phyloP scores from a whole-genome alignment of 2,113 vertebrate genomes.

The Leuciscus idus region DNA sequence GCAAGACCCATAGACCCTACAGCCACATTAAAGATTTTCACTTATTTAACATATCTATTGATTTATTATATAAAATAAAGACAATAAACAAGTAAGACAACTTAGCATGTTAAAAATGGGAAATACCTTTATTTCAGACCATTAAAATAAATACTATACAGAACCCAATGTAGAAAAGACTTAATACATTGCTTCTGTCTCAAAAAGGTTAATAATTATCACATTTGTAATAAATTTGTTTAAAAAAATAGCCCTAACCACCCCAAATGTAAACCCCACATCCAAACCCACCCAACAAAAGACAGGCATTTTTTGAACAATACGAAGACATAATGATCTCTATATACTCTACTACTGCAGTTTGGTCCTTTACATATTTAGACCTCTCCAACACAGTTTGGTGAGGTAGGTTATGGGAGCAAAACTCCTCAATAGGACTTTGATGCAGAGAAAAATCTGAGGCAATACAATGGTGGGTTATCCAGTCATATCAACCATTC shows the following conservation, averaged over 20 bases:
- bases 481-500: constrained; percentile 19
- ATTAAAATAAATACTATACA: constrained; percentile 87
- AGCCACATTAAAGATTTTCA: too few species aligned
- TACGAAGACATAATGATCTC: constrained; percentile 60
- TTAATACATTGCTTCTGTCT: constrained; percentile 79
- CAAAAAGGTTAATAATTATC: constrained; percentile 73
- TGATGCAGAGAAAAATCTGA: constrained; percentile 50
- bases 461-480: constrained; percentile 49
- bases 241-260: constrained; percentile 74
- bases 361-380: constrained; percentile 75
- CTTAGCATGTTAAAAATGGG: constrained; percentile 70
- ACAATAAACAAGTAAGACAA: constrained; percentile 27
- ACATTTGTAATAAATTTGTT: constrained; percentile 72
- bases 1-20: not conserved
- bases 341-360: constrained; percentile 66
- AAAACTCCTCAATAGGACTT: constrained; percentile 60
- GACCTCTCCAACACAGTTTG: constrained; percentile 63
- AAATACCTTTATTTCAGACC: constrained; percentile 80
- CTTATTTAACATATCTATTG: too few species aligned
- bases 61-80: not conserved
- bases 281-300: constrained; percentile 55
- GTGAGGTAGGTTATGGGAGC: constrained; percentile 73
- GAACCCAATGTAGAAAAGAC: constrained; percentile 83
- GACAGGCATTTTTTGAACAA: constrained; percentile 60
- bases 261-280: constrained; percentile 58